phyloP scores from a whole-genome alignment of 2,113 vertebrate species.

The Grammomys surdaster region DNA sequence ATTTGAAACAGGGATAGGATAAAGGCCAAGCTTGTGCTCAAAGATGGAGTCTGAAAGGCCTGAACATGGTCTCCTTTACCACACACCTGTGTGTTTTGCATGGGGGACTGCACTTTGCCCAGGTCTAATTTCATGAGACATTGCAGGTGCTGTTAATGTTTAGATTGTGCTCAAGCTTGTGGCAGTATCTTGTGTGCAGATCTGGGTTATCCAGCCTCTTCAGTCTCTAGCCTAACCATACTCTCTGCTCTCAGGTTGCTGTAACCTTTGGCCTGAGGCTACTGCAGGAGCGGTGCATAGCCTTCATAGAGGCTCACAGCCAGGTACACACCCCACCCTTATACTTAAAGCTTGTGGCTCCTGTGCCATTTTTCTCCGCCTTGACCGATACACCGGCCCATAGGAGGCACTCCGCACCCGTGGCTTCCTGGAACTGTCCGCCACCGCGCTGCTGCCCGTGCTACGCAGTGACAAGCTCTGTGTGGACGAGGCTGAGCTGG shows the following conservation, averaged over 20 bases:
- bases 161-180: not conserved
- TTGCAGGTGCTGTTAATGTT: not conserved
- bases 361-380: not conserved
- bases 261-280: conserved; percentile 88
- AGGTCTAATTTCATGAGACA: not conserved
- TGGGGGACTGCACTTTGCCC: not conserved
- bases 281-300: conserved; percentile 87
- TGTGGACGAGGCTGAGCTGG: conserved; percentile 86
- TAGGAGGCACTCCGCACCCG: conserved; percentile 87
- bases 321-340: conserved; percentile 77
- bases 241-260: conserved; percentile 83
- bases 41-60: not conserved
- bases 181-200: not conserved
- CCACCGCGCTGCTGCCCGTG: conserved; percentile 83
- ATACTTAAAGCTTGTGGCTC: not conserved
- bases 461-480: conserved; percentile 86
- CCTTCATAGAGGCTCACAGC: conserved; percentile 86
- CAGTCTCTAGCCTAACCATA: not conserved
- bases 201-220: not conserved
- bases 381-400: not conserved
- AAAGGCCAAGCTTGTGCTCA: not conserved
- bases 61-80: not conserved
- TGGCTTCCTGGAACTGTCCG: conserved; percentile 88
- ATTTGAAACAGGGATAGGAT: not conserved
- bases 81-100: not conserved